phyloP scores from a whole-genome alignment of 2,113 vertebrate genomes.

The Lepidothrix coronata region DNA sequence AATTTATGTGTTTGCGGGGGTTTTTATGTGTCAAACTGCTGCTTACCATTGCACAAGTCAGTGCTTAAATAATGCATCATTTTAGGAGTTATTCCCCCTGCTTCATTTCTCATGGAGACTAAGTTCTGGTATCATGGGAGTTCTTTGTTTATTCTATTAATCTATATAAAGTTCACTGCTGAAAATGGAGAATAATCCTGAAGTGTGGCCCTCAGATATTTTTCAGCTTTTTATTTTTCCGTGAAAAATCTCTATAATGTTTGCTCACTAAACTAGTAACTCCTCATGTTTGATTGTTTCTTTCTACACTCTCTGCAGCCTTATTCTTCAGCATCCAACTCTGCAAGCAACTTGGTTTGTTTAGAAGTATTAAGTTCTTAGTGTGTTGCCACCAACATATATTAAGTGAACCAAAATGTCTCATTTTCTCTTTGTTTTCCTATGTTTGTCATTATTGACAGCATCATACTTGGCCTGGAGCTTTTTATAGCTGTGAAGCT shows the following conservation, averaged over 20 bases:
- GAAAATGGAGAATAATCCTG: not conserved
- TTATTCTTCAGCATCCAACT: not conserved
- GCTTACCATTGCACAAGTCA: not conserved
- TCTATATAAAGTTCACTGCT: not conserved
- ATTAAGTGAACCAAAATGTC: not conserved
- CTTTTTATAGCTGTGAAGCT: not conserved
- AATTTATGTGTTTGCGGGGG: not conserved
- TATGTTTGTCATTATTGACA: not conserved
- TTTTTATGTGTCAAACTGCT: not conserved
- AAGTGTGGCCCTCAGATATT: not conserved
- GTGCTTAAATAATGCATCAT: not conserved
- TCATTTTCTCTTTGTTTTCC: not conserved
- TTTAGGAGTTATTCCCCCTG: not conserved
- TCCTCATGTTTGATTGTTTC: not conserved
- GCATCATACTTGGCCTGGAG: not conserved
- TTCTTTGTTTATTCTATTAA: constrained; percentile 27
- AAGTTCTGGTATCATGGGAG: not conserved
- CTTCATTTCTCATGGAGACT: not conserved
- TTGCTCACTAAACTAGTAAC: not conserved
- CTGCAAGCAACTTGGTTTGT: not conserved
- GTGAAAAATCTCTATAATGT: not conserved
- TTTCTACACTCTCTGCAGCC: not conserved
- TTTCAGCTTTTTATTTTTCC: not conserved
- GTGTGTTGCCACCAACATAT: not conserved
- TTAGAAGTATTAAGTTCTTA: not conserved